These are phyloP conservation scores for Sceliomorpha sp. DNA, from an alignment of 2,888 invertebrate species.

Conservation along the genomic window DNA sequence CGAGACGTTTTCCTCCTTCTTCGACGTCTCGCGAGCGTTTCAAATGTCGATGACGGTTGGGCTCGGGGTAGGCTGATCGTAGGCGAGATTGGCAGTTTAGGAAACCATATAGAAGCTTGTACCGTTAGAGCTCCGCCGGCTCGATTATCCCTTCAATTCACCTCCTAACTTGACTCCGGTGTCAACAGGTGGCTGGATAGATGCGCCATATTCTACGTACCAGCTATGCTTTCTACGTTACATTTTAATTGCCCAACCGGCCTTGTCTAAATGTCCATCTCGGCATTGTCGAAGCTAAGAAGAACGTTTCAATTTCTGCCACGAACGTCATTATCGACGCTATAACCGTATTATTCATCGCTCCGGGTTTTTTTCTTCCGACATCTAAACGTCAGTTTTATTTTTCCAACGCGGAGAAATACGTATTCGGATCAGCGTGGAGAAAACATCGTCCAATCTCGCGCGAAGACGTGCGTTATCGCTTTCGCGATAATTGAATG, in stretches of 20 bases:
- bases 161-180: conserved; percentile 65
- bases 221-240: conserved; percentile 13
- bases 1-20: no score
- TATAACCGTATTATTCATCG: no score
- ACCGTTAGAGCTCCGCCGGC: conserved; percentile 3
- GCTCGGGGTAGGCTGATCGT: no score
- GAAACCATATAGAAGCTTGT: neutral
- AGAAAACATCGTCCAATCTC: conserved; percentile 46
- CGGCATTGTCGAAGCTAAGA: neutral
- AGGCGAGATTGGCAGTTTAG: neutral
- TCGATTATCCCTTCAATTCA: conserved; percentile 63
- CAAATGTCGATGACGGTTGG: no score
- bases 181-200: conserved; percentile 79
- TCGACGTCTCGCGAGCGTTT: no score
- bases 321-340: no score
- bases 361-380: no score
- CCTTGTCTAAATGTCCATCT: neutral
- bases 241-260: conserved; percentile 5
- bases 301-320: no score
- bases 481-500: conserved; percentile 47
- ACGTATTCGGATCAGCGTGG: conserved; percentile 25
- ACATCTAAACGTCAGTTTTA: conserved; percentile 3
- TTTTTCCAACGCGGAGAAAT: neutral
- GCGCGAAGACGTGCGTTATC: conserved; percentile 56
- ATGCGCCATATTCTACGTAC: conserved; percentile 62